Base-by-base conservation (phyloP, 2,113 vertebrate species). In the Leptobrachium ailaonicum region DNA sequence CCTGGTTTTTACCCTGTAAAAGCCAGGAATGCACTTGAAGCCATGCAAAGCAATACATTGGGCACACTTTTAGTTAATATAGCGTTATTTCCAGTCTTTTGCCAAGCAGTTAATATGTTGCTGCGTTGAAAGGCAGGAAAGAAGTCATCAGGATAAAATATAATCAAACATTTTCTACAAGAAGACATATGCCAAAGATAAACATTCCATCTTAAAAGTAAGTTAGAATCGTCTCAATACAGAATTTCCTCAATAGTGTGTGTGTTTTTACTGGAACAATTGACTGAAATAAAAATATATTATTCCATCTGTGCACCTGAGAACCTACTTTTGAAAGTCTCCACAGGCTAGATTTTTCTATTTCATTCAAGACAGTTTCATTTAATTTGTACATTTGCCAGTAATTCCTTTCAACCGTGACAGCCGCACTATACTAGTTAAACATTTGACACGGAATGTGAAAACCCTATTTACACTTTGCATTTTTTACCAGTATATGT, bases 401-500 rank as follows among this genome's bases (percentile, higher is more conserved):
- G 78, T 13, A 74, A 68, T 58, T 58, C 14, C 63, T 73, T 74
- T 68, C 42, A 74, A 32, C 41, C n/a, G 1, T 62, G 41, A 47
- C 71, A 80, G 63, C 64, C 66, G 78, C 50, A 74, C 66, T 80
- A 50, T 32, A 68, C 71, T 68, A 74, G 71, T 80, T 80, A 80
- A 68, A 67, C 41, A 67, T 67, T 68, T 58, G 71, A 74, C 64
- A 58, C 66, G 54, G 71, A 68, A 74, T 8, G 71, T 64, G 68
- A 74, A 45, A 53, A 80, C 78, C 63, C 45, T 80, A 80, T 80
- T 80, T 80, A 74, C 78, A 74, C 71, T 67, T 60, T 41, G n/a
- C 6, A 2, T 43, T 41, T 47, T 74, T 67, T 80, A 58, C 41
- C 62, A 80, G 12, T 42, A 80, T 62, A 74, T 74, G 4, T 50